Conservation (phyloP, 2,797 vertebrate species). For the Pelobates cultripes region DNA sequence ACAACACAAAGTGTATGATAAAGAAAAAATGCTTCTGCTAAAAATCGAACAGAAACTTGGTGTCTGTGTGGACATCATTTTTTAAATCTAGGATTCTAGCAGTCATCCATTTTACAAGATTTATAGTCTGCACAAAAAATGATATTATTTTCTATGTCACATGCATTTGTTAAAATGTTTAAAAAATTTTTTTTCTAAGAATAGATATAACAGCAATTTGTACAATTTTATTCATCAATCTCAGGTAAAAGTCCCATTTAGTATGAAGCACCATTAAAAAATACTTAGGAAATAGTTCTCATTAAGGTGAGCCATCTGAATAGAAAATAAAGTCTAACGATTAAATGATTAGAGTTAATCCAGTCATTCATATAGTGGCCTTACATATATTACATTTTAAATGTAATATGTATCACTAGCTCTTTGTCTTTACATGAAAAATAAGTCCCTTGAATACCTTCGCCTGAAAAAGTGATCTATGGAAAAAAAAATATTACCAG, state of each 20-base stretch:
- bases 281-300: slow-evolving; percentile 50
- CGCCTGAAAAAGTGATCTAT: too few species aligned
- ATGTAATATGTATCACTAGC: not conserved
- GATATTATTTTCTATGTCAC: slow-evolving; percentile 68
- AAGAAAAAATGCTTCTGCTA: slow-evolving; percentile 71
- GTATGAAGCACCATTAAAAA: slow-evolving; percentile 42
- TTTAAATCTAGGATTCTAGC: slow-evolving; percentile 76
- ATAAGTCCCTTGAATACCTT: not conserved
- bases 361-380: not conserved
- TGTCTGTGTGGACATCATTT: slow-evolving; percentile 71
- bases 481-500: too few species aligned
- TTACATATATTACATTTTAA: slow-evolving; percentile 4
- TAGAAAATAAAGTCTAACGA: slow-evolving; percentile 44
- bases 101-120: slow-evolving; percentile 71
- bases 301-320: slow-evolving; percentile 45
- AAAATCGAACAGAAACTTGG: slow-evolving; percentile 79
- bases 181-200: slow-evolving; percentile 60
- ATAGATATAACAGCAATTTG: slow-evolving; percentile 66
- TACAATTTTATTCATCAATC: slow-evolving; percentile 58
- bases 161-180: slow-evolving; percentile 72
- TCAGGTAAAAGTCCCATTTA: slow-evolving; percentile 42
- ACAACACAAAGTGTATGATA: slow-evolving; percentile 78
- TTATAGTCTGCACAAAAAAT: slow-evolving; percentile 71
- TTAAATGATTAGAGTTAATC: slow-evolving; percentile 35
- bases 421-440: not conserved